Evolutionary conservation across 2,113 vertebrate genomes (phyloP), one percentile per base, ranked within the genome.

Genomic region (Macroglossus sobrinus): DNA sequence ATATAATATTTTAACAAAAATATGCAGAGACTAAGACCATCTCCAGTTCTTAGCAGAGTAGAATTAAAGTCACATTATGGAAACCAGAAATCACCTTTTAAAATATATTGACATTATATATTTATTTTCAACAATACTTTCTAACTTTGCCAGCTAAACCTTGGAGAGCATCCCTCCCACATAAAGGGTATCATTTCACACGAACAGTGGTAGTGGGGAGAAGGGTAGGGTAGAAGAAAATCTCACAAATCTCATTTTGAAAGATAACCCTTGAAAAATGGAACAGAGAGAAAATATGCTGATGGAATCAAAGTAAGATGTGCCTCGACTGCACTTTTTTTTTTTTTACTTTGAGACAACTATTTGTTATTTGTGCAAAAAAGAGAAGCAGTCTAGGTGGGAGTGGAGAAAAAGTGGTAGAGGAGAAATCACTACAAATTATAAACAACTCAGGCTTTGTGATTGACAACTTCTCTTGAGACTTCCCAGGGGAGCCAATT

Each of bases 401-500:
- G 45, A 63, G 63, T 59, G 4, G 80, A 47, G 74, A 92, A 82
- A 78, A 24, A 87, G 4, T 21, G 82, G 28, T 4, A 43, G 88
- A 93, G 40, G 68, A 85, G 61, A 81, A 96, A 91, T 84, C 89
- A n/a, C 75, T 84, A 82, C 55, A 95, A 82, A 95, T 94, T 89
- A 93, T 89, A 94, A 97, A 96, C 95, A 96, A 66, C 43, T 69
- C 68, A 11, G 26, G 78, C 81, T 76, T 89, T 18, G 4, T 35
- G 40, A 95, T 22, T 94, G 95, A 94, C 91, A 91, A 64, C 57
- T 97, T 96, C 89, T 84, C 63, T 72, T 69, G 82, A 85, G 72
- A 80, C 91, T 71, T 97, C 96, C 96, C 95, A 0, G 11, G 96
- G 91, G 97, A 97, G 72, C 96, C 92, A 97, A 97, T 97, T 98